A percentile compares a stretch with the other conserved stretches of the same genome.
phyloP scores from a whole-genome alignment of 2,888 invertebrate species.

The Andrena hattorfiana region DNA sequence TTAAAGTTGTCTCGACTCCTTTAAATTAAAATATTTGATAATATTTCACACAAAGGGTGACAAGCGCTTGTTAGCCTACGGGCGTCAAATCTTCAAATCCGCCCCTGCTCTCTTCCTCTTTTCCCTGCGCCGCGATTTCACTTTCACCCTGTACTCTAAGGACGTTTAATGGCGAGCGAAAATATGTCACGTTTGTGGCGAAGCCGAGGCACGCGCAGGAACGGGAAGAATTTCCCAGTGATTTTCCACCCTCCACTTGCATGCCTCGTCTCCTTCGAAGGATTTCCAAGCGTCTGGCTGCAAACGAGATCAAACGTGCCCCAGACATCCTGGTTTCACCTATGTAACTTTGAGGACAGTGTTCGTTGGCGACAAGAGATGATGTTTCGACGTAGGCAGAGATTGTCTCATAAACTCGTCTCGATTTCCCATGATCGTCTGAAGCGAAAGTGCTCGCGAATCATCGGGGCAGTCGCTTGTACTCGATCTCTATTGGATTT shows the following conservation, averaged over 20 bases:
- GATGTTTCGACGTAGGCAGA: background rate
- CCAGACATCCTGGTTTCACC: background rate
- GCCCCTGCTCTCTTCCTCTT: background rate
- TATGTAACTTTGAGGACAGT: background rate
- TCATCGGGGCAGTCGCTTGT: background rate
- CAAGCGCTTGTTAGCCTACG: too few relatives aligned
- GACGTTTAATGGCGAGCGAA: background rate
- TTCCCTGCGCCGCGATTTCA: background rate
- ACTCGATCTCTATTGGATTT: slow-evolving; percentile 25
- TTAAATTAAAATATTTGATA: too few relatives aligned
- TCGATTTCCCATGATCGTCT: background rate
- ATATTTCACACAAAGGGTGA: too few relatives aligned
- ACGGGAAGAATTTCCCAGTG: background rate
- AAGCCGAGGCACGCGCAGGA: background rate
- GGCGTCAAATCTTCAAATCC: too few relatives aligned
- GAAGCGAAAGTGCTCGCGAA: slow-evolving; percentile 1
- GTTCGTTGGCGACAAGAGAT: background rate
- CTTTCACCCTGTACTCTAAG: background rate
- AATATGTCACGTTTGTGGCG: background rate
- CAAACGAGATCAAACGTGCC: background rate
- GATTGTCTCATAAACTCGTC: background rate
- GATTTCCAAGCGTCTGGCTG: background rate
- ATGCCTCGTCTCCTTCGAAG: background rate
- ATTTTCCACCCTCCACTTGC: background rate
- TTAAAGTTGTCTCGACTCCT: too few relatives aligned